These are phyloP conservation scores for Deroplatys truncata DNA, from an alignment of 2,888 invertebrate species.

Conservation along the genomic window DNA sequence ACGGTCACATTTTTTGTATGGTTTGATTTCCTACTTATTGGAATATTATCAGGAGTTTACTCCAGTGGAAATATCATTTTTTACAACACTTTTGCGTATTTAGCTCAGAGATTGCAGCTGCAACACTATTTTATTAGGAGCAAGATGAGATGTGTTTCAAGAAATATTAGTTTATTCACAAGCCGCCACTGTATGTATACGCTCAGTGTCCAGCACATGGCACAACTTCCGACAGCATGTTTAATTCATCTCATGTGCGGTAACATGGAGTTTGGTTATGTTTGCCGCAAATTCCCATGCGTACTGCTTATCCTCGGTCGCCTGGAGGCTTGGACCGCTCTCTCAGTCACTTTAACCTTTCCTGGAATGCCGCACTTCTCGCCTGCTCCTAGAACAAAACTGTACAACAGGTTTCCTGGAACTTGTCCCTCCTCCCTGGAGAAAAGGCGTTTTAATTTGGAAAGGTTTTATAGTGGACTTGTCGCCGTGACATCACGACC, in stretches of 20 bases:
- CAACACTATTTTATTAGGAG: too few relatives aligned
- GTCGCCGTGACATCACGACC: not conserved
- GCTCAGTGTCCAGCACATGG: not conserved
- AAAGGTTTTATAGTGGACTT: not conserved
- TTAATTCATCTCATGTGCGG: not conserved
- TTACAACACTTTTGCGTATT: too few relatives aligned
- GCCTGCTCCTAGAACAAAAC: not conserved
- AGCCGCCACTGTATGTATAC: too few relatives aligned
- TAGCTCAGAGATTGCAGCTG: too few relatives aligned
- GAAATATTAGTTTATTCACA: too few relatives aligned
- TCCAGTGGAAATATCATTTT: too few relatives aligned
- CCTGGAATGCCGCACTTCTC: not conserved
- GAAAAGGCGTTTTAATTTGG: not conserved
- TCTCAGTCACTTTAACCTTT: not conserved
- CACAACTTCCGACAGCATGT: not conserved
- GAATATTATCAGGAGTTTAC: too few relatives aligned
- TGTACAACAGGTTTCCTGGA: slow-evolving; percentile 4
- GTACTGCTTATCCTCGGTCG: not conserved
- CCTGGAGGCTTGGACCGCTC: not conserved
- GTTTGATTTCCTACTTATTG: too few relatives aligned
- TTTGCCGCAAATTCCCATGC: not conserved
- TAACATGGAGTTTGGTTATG: not conserved
- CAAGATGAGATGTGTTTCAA: too few relatives aligned
- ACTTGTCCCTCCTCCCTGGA: not conserved
- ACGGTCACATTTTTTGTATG: too few relatives aligned